Percentiles rank a stretch among this genome's conserved stretches.
Evolutionary conservation across 2,888 invertebrate species (phyloP).

Genomic region (Drosophila recens): DNA sequence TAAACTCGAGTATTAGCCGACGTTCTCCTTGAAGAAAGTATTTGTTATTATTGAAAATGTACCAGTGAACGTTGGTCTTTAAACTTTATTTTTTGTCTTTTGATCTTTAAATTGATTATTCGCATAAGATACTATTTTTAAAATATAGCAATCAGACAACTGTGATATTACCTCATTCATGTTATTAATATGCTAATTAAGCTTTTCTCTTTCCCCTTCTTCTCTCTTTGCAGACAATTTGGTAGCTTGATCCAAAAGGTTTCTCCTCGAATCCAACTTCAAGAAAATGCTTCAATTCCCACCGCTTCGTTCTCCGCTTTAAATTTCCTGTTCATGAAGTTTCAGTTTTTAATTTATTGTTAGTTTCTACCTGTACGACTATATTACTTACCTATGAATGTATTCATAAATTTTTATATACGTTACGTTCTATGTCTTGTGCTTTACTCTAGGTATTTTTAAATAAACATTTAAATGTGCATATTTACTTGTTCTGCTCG

Average conservation of each 20-base stretch:
- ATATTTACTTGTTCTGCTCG: neutral
- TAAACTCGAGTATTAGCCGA: neutral
- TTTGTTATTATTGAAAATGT: neutral
- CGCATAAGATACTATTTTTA: no score
- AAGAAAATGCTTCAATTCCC: slow-evolving; percentile 2
- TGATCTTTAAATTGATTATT: no score
- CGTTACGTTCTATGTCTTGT: slow-evolving; percentile 30
- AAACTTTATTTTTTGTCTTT: no score
- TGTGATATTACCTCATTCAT: neutral
- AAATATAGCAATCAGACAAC: no score
- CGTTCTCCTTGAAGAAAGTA: neutral
- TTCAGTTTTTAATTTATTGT: slow-evolving; percentile 22
- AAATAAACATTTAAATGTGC: slow-evolving; percentile 59
- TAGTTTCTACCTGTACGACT: slow-evolving; percentile 33
- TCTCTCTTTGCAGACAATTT: slow-evolving; percentile 64
- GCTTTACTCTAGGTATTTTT: slow-evolving; percentile 46
- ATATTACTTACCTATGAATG: slow-evolving; percentile 7
- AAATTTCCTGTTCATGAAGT: slow-evolving; percentile 10
- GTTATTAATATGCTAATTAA: neutral
- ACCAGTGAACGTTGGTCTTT: no score
- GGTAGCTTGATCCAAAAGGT: slow-evolving; percentile 54
- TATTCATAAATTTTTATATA: slow-evolving; percentile 10
- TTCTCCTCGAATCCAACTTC: slow-evolving; percentile 1
- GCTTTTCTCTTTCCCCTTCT: neutral
- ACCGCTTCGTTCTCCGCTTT: slow-evolving; percentile 26